phyloP scores from a whole-genome alignment of 1,140 invertebrate species.

The Tenebrio molitor region DNA sequence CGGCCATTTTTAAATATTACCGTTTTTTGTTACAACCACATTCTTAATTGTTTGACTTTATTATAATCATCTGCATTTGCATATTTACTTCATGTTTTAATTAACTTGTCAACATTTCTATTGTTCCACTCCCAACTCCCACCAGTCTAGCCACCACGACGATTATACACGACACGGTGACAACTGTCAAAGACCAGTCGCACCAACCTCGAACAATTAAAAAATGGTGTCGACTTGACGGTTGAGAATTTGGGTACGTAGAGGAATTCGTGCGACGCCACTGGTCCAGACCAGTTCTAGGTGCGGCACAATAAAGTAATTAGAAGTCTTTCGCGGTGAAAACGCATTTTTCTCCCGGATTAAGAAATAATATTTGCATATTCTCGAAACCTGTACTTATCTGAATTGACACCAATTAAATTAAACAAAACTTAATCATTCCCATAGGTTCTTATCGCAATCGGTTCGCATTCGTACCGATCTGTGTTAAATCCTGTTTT shows the following conservation, averaged over 20 bases:
- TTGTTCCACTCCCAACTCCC: background rate
- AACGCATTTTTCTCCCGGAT: background rate
- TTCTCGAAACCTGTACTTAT: constrained; percentile 18
- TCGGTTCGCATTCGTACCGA: too few relatives aligned
- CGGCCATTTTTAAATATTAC: background rate
- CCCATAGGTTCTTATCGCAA: background rate
- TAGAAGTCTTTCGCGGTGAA: background rate
- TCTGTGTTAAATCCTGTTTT: background rate
- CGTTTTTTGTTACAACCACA: background rate
- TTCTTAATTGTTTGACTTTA: background rate
- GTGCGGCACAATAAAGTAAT: too few relatives aligned
- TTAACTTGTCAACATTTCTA: background rate
- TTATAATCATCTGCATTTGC: background rate
- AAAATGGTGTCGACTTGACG: too few relatives aligned
- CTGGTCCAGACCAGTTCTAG: too few relatives aligned
- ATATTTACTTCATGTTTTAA: background rate
- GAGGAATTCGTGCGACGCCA: too few relatives aligned
- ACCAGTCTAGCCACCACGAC: background rate
- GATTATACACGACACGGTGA: too few relatives aligned
- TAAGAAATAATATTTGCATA: constrained; percentile 29
- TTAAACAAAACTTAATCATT: background rate
- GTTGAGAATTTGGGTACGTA: too few relatives aligned
- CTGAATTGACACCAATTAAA: constrained; percentile 25
- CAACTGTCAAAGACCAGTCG: too few relatives aligned
- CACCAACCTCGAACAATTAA: too few relatives aligned